Conservation (phyloP, 92 coral and sea anemone genomes). For the Palythoa heliodiscus region DNA sequence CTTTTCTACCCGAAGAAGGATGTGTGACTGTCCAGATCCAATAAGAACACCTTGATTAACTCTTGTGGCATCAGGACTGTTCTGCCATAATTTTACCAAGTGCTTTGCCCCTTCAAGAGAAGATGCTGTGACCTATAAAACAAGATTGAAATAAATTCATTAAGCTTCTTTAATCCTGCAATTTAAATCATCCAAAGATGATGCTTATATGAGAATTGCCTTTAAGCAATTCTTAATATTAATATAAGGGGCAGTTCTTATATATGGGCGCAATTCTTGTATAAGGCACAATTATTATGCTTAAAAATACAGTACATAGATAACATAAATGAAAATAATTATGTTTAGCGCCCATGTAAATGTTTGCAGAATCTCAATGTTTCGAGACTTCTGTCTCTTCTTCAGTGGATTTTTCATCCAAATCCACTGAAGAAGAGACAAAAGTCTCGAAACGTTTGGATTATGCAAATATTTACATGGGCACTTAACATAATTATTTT, state of each 20-base stretch:
- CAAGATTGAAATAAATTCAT: slow-evolving; percentile 10
- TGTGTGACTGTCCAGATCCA: slow-evolving; percentile 53
- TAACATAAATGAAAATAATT: slow-evolving; percentile 9
- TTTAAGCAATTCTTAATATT: slow-evolving; percentile 9
- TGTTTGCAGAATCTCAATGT: slow-evolving; percentile 12
- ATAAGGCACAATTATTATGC: slow-evolving; percentile 11
- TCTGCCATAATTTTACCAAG: slow-evolving; percentile 57
- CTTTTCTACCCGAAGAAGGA: slow-evolving; percentile 50
- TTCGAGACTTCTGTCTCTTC: slow-evolving; percentile 14
- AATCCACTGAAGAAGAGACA: slow-evolving; percentile 13
- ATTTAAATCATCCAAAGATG: slow-evolving; percentile 11
- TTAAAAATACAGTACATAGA: slow-evolving; percentile 10
- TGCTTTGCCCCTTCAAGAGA: slow-evolving; percentile 60
- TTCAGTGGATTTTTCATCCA: slow-evolving; percentile 12
- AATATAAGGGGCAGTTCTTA: slow-evolving; percentile 12
- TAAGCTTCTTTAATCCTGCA: slow-evolving; percentile 12
- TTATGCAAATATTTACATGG: slow-evolving; percentile 11
- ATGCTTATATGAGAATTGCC: slow-evolving; percentile 12
- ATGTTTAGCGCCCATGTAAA: slow-evolving; percentile 13
- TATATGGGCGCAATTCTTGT: slow-evolving; percentile 13
- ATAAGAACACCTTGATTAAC: slow-evolving; percentile 58
- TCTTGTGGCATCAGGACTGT: slow-evolving; percentile 54
- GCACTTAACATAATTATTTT: slow-evolving; percentile 32
- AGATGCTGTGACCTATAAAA: slow-evolving; percentile 55
- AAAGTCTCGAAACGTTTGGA: slow-evolving; percentile 13